Percentiles rank a stretch among this genome's conserved stretches.
Conservation (phyloP, 2,113 vertebrate species). For the Dipodomys spectabilis region DNA sequence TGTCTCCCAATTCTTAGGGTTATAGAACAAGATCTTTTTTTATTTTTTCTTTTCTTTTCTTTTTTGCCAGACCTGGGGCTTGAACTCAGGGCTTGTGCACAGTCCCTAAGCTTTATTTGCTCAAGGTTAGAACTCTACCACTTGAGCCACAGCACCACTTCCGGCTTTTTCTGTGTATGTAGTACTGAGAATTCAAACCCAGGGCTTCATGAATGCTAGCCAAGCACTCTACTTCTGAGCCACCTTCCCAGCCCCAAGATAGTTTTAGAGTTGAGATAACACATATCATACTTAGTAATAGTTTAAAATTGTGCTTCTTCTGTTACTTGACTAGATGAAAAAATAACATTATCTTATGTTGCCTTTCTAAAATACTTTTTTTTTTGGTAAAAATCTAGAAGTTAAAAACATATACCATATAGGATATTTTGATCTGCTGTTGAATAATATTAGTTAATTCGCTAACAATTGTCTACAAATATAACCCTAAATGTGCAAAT, state of each 20-base stretch:
- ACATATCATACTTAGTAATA: not conserved
- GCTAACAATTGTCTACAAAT: not conserved
- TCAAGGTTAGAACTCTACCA: too few relatives aligned
- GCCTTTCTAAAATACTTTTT: slow-evolving; percentile 12
- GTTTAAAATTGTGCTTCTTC: not conserved
- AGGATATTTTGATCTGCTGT: not conserved
- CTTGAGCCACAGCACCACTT: too few relatives aligned
- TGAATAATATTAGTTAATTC: not conserved
- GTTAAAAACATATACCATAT: not conserved
- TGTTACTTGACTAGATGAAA: not conserved
- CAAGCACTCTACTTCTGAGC: too few relatives aligned
- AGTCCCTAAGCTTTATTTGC: too few relatives aligned
- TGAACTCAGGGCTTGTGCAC: too few relatives aligned
- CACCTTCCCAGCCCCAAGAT: too few relatives aligned
- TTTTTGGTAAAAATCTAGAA: not conserved
- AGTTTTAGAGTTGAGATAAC: not conserved
- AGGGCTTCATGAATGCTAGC: too few relatives aligned
- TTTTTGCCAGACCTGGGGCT: too few relatives aligned
- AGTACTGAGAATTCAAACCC: too few relatives aligned
- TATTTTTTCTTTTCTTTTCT: too few relatives aligned
- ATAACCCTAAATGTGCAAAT: not conserved
- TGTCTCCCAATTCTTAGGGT: not conserved
- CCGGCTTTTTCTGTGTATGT: too few relatives aligned
- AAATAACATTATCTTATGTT: not conserved
- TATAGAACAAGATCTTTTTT: not conserved